These are phyloP conservation scores for Andrena camellia DNA, from an alignment of 2,888 invertebrate genomes.

Conservation along the genomic window DNA sequence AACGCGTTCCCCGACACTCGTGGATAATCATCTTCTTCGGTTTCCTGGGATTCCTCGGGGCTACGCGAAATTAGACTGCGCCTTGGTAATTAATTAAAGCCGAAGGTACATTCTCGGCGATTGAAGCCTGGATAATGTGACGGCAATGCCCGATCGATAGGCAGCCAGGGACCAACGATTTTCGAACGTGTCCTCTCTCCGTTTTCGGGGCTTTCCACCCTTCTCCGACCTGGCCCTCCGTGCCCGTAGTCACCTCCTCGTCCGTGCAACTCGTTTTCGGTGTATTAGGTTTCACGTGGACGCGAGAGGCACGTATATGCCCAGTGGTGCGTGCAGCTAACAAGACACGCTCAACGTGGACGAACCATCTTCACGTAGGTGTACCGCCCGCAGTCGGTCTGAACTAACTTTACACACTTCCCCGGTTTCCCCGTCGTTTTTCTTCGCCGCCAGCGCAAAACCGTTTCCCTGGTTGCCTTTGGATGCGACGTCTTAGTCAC, in stretches of 20 bases:
- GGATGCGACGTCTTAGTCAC: no score
- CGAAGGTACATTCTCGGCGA: neutral
- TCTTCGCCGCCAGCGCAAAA: neutral
- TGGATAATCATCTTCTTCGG: conserved; percentile 14
- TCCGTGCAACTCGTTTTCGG: conserved; percentile 65
- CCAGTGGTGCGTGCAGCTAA: conserved; percentile 77
- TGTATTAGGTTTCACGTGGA: conserved; percentile 78
- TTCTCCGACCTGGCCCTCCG: conserved; percentile 18
- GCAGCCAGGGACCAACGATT: neutral
- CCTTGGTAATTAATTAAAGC: conserved; percentile 27
- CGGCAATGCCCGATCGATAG: neutral
- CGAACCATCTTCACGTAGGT: conserved; percentile 69
- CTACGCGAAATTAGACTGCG: neutral
- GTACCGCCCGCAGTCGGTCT: conserved; percentile 65
- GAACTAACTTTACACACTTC: conserved; percentile 51
- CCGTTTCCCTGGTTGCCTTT: conserved; percentile 7
- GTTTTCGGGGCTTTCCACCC: conserved; percentile 36
- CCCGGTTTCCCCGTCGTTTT: conserved; percentile 31
- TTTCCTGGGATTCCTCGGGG: neutral
- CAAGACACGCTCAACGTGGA: conserved; percentile 73
- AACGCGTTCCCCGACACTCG: conserved; percentile 8
- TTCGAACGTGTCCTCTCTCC: conserved; percentile 13
- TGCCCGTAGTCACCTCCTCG: conserved; percentile 9
- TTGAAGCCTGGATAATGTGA: neutral
- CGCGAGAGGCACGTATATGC: conserved; percentile 69